These are phyloP conservation scores for Ceratosolen fusciceps DNA, from an alignment of 1,140 invertebrate genomes.

Conservation along the genomic window DNA sequence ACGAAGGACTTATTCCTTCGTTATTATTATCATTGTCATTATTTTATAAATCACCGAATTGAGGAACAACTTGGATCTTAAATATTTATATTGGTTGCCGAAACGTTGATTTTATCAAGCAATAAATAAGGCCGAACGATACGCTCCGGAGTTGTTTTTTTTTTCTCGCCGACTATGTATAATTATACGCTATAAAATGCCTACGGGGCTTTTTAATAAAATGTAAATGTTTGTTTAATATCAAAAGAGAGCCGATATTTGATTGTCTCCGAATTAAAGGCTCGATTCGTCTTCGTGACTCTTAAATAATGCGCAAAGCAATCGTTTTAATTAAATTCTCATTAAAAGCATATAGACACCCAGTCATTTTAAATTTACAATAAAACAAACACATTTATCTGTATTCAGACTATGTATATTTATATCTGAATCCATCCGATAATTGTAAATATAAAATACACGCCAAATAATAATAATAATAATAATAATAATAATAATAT, in stretches of 20 bases:
- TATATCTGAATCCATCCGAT: conserved; percentile 24
- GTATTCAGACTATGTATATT: conserved; percentile 30
- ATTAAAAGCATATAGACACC: not conserved
- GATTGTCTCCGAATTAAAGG: not conserved
- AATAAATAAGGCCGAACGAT: too few relatives aligned
- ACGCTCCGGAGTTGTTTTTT: too few relatives aligned
- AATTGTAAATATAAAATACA: not conserved
- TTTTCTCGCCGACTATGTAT: too few relatives aligned
- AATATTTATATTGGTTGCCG: not conserved
- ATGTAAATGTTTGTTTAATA: not conserved
- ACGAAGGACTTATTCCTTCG: too few relatives aligned
- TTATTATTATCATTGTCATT: too few relatives aligned
- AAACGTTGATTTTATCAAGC: not conserved
- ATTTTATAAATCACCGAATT: too few relatives aligned
- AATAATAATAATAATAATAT: not conserved
- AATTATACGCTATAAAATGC: not conserved
- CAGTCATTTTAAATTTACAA: not conserved
- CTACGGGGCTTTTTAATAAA: not conserved
- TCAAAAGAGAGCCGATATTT: not conserved
- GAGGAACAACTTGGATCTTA: too few relatives aligned
- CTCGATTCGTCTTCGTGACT: not conserved
- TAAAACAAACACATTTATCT: not conserved
- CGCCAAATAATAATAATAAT: not conserved
- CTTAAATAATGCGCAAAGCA: not conserved
- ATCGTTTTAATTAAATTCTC: not conserved